Evolutionary conservation across 1,140 invertebrate species (phyloP), one percentile per base, ranked within the genome.

Genomic region (Cherax destructor): DNA sequence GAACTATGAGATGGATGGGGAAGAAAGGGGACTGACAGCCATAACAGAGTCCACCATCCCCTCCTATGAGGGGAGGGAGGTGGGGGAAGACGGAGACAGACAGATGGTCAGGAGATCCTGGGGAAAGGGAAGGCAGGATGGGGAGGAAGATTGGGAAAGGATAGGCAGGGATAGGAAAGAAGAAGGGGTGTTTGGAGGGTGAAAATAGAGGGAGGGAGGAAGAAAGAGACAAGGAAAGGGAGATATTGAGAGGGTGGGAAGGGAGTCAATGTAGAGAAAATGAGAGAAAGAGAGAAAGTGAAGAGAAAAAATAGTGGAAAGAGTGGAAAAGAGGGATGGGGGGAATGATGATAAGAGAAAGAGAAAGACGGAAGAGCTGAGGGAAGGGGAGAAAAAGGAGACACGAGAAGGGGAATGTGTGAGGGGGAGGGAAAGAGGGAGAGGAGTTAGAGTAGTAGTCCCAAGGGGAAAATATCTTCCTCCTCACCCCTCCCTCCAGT

Each of bases 381-480:
- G 69, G 69, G 11, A 7, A 11, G 11, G n/a, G n/a, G 18, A n/a
- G 24, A 74, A 30, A 21, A 74, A 6, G n/a, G n/a, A 21, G 69
- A 21, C 47, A n/a, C 69, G 59, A 49, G 30, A 83, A 52, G 47
- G 81, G 65, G 81, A 69, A n/a, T 47, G 30, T n/a, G 59, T 30
- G 61, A 49, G 56, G 47, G 80, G 47, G 56, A 83, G 80, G 24
- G 80, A 65, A 65, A 47, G 80, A 65, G 80, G 80, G 65, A 65
- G 41, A 50, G 65, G 80, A 83, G 80, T 47, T 59, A 83, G 80
- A 41, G 81, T 83, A 83, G 80, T 83, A n/a, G 80, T 41, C 80
- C 80, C 52, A 10, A 24, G 80, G 80, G 80, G 21, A 30, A 16
- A 61, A 24, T 80, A 80, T 80, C 78, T 18, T 47, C 13, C 78